Evolutionary conservation across 2,888 invertebrate genomes (phyloP).

Genomic region (Orgyia antiqua): DNA sequence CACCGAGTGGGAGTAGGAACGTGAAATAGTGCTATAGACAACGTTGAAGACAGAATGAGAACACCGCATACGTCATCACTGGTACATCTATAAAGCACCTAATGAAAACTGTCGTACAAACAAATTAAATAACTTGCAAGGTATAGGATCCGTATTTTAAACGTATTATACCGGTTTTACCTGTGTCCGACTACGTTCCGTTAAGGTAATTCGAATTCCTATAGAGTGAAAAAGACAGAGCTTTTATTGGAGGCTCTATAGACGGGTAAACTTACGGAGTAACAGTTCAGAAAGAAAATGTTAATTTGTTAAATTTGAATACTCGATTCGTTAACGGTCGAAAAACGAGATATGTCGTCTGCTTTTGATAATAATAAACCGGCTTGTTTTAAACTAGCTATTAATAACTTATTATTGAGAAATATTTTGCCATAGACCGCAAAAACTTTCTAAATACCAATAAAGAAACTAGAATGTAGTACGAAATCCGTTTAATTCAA

Average conservation of each 20-base stretch:
- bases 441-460: conserved; percentile 34
- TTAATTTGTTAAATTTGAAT: conserved; percentile 64
- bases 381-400: too few species aligned
- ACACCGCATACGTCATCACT: conserved; percentile 42
- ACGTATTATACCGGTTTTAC: conserved; percentile 67
- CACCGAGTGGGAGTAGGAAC: conserved; percentile 59
- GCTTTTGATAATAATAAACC: conserved; percentile 19
- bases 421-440: conserved; percentile 6
- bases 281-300: conserved; percentile 49
- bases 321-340: conserved; percentile 56
- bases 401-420: too few species aligned
- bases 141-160: conserved; percentile 38
- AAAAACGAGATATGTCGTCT: conserved; percentile 15
- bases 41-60: conserved; percentile 41
- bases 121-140: conserved; percentile 40
- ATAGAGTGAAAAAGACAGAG: conserved; percentile 69
- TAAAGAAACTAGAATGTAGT: not conserved
- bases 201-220: conserved; percentile 74
- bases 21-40: conserved; percentile 47
- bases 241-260: conserved; percentile 50
- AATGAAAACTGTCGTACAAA: conserved; percentile 50
- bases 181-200: conserved; percentile 61
- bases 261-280: conserved; percentile 30
- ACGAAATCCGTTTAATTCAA: conserved; percentile 29
- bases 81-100: conserved; percentile 58